These are phyloP conservation scores for Gallinago undulata DNA, from an alignment of 2,113 vertebrate genomes.

Conservation along the genomic window DNA sequence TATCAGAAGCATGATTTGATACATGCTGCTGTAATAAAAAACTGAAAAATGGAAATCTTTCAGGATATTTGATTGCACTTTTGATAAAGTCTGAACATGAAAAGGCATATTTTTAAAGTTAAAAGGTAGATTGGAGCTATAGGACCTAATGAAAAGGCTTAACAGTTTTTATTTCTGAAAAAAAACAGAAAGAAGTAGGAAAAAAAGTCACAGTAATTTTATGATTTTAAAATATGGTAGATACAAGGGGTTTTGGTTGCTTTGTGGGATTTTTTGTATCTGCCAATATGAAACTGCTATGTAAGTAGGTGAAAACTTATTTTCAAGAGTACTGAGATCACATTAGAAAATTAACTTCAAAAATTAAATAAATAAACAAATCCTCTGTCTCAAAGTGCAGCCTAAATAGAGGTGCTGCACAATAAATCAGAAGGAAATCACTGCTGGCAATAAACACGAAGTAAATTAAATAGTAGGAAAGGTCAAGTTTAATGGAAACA, in stretches of 20 bases:
- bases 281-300: not conserved
- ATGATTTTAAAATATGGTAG: not conserved
- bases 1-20: not conserved
- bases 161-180: not conserved
- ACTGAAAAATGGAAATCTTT: not conserved
- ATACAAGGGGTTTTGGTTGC: not conserved
- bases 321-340: not conserved
- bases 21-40: not conserved
- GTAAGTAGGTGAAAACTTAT: not conserved
- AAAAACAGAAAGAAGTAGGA: not conserved
- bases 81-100: not conserved
- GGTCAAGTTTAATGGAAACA: not conserved
- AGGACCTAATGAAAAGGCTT: not conserved
- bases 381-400: not conserved
- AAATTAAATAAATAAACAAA: not conserved
- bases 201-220: not conserved
- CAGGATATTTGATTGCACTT: not conserved
- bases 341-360: not conserved
- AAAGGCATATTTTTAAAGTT: not conserved
- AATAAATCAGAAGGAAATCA: not conserved
- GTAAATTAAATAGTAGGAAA: not conserved
- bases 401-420: not conserved
- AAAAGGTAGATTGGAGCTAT: not conserved
- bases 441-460: not conserved
- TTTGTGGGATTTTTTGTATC: not conserved